Percentiles rank a stretch among this genome's conserved stretches.
Conservation (phyloP, 2,113 vertebrate genomes). For the Polyodon spathula region DNA sequence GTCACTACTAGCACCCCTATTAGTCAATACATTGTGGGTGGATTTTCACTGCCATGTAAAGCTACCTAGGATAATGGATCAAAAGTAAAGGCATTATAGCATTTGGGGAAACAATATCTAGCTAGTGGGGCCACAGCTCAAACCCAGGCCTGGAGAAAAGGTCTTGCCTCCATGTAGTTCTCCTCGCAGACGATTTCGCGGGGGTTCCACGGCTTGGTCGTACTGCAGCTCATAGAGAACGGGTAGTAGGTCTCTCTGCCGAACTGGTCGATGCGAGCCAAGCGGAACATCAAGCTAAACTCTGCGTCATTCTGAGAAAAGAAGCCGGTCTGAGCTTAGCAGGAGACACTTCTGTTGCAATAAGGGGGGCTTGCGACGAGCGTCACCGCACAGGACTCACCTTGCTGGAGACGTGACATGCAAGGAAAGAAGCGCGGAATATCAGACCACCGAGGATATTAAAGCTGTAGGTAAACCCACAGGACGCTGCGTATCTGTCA, state of each 20-base stretch:
- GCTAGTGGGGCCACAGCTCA: not conserved
- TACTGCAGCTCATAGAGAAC: conserved; percentile 35
- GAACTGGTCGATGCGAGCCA: conserved; percentile 11
- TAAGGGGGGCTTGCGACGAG: not conserved
- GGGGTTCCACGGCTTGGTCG: conserved; percentile 25
- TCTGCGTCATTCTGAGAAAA: conserved; percentile 23
- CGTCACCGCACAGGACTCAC: conserved; percentile 23
- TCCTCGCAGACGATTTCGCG: conserved; percentile 46
- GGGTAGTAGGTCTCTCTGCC: conserved; percentile 14
- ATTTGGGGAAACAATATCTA: too few species aligned
- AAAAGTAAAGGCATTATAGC: too few species aligned
- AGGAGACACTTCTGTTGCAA: not conserved
- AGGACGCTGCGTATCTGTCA: conserved; percentile 26
- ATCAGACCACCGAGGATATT: conserved; percentile 8
- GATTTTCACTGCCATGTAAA: too few species aligned
- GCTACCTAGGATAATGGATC: too few species aligned
- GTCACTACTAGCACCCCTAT: too few species aligned
- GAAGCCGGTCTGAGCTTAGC: not conserved
- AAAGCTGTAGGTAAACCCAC: conserved; percentile 40
- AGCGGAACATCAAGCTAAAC: conserved; percentile 36
- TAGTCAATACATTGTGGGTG: too few species aligned
- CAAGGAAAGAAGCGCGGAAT: conserved; percentile 49
- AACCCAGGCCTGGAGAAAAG: not conserved
- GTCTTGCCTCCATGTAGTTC: conserved; percentile 52
- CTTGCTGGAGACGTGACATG: conserved; percentile 38